These are phyloP conservation scores for Drosophila busckii DNA, from an alignment of 1,140 invertebrate species.

Conservation along the genomic window DNA sequence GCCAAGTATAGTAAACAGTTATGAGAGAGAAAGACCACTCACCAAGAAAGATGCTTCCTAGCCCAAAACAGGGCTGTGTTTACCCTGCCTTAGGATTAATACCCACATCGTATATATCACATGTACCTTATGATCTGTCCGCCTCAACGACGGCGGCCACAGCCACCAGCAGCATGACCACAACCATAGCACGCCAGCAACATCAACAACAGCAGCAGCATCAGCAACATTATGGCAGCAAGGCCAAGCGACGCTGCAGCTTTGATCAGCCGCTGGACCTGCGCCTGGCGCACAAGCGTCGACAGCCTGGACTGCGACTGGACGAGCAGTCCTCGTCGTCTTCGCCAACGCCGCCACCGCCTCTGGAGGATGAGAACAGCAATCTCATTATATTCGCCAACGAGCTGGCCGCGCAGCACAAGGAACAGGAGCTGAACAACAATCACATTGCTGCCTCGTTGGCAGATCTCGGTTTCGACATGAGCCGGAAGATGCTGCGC, in stretches of 20 bases:
- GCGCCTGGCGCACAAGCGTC: slow-evolving; percentile 87
- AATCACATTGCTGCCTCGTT: slow-evolving; percentile 64
- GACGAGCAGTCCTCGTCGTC: slow-evolving; percentile 11
- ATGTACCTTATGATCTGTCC: slow-evolving; percentile 79
- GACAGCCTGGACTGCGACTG: slow-evolving; percentile 10
- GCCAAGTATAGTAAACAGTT: slow-evolving; percentile 45
- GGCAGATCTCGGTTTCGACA: slow-evolving; percentile 60
- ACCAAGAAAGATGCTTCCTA: slow-evolving; percentile 87
- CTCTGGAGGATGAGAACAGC: slow-evolving; percentile 59
- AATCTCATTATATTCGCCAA: slow-evolving; percentile 55
- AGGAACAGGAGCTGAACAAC: slow-evolving; percentile 68
- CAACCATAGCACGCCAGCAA: slow-evolving; percentile 24
- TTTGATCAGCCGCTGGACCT: slow-evolving; percentile 90
- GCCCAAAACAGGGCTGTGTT: slow-evolving; percentile 86
- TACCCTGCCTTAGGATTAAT: slow-evolving; percentile 83
- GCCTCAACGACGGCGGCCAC: slow-evolving; percentile 46
- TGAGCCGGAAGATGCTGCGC: slow-evolving; percentile 63
- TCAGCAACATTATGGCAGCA: slow-evolving; percentile 42
- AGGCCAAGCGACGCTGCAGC: slow-evolving; percentile 74
- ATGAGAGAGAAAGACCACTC: slow-evolving; percentile 91
- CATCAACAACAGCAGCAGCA: slow-evolving; percentile 4
- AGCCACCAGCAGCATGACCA: slow-evolving; percentile 33
- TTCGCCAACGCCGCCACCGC: slow-evolving; percentile 11
- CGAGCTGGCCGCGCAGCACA: slow-evolving; percentile 49
- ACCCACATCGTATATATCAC: slow-evolving; percentile 78